These are phyloP conservation scores for Nebria salina DNA, from an alignment of 2,888 invertebrate genomes.

Conservation along the genomic window DNA sequence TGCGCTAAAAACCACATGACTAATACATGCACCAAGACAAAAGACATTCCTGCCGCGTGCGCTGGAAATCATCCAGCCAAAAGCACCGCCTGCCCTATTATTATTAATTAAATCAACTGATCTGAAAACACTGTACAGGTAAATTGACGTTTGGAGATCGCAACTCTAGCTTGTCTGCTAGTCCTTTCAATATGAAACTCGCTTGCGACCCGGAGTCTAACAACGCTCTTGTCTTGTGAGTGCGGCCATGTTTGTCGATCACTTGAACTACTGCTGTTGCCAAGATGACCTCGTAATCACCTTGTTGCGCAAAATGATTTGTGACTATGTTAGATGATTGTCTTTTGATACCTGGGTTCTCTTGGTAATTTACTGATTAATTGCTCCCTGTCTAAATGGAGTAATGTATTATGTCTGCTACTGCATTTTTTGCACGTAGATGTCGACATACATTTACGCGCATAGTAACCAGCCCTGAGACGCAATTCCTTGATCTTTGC, in stretches of 20 bases:
- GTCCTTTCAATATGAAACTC: background rate
- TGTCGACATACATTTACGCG: too few relatives aligned
- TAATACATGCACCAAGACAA: too few relatives aligned
- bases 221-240: constrained; percentile 2
- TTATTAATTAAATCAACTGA: too few relatives aligned
- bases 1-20: too few relatives aligned
- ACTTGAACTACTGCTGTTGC: too few relatives aligned
- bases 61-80: too few relatives aligned
- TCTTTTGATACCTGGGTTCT: background rate
- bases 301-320: constrained; percentile 6
- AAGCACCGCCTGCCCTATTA: too few relatives aligned
- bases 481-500: background rate
- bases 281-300: too few relatives aligned
- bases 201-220: constrained; percentile 16
- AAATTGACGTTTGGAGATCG: background rate
- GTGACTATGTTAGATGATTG: background rate
- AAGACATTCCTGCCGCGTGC: too few relatives aligned
- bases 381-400: constrained; percentile 1
- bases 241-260: background rate
- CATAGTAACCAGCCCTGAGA: background rate
- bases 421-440: constrained; percentile 8
- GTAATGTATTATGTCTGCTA: constrained; percentile 4
- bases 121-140: background rate
- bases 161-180: background rate
- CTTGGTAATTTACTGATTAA: background rate